Evolutionary conservation across 2,113 vertebrate genomes (phyloP), one percentile per base, ranked within the genome.

Genomic region (Micromys minutus): DNA sequence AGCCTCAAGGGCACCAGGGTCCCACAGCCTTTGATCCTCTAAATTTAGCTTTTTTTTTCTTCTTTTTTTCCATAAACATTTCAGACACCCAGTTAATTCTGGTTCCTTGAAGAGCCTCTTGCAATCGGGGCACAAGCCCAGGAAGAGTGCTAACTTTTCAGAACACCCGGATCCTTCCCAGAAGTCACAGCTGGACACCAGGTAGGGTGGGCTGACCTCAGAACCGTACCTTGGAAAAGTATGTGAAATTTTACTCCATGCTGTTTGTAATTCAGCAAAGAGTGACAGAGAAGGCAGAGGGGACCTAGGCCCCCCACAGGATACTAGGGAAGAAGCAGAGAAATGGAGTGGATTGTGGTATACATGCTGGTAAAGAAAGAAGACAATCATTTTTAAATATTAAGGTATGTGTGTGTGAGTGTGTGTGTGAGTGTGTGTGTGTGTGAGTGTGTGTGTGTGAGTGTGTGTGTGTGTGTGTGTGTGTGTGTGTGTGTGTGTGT

Each of bases 111-210:
- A 95, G 93, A 97, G 79, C 61, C 84, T 50, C 31, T 0, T 74
- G 45, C 81, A 90, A 52, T 88, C 95, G 81, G 75, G 63, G 17
- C 59, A 61, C 71, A 86, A 52, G 93, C 91, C 89, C 95, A 96
- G 90, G 95, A 96, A 97, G 93, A 89, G 80, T 6, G 71, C 96
- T 87, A 96, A 57, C 86, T 94, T 92, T 74, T 10, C 95, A 97
- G 95, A 96, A 79, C 0, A 72, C 3, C 0, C 0, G 0, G 72
- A 94, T 93, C 89, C 52, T 1, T 0, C 87, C 96, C 94, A 97
- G 93, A 55, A 5, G n/a, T 31, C n/a, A 57, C 55, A 95, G 85
- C 47, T 74, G 31, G 75, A 22, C 0, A 16, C 34, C 59, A 77
- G 95, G 71, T 36, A n/a, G 31, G 61, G 93, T 34, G 36, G 79